Conservation (phyloP, 92 coral and sea anemone species). For the Parazoanthus darwini region DNA sequence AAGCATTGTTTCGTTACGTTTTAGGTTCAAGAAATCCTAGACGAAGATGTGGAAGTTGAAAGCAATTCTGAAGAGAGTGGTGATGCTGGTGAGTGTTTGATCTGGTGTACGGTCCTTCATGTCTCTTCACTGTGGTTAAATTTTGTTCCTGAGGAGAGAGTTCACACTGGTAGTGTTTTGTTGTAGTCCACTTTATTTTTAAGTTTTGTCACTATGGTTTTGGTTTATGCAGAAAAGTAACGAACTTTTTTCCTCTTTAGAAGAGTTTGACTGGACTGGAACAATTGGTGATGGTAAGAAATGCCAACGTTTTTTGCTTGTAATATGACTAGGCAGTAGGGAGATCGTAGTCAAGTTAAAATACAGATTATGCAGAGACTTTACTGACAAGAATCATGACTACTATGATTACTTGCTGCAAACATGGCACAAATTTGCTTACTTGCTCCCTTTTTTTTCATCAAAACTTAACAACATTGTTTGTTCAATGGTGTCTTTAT, state of each 20-base stretch:
- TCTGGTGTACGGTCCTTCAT: not conserved
- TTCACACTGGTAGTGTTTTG: not conserved
- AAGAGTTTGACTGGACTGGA: conserved; percentile 6
- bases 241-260: not conserved
- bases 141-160: too few relatives aligned
- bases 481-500: too few relatives aligned
- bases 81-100: conserved; percentile 4
- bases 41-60: conserved; percentile 61
- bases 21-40: conserved; percentile 76
- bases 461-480: too few relatives aligned
- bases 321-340: too few relatives aligned
- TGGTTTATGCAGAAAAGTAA: not conserved
- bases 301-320: too few relatives aligned
- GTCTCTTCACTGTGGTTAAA: not conserved
- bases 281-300: conserved; percentile 6
- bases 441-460: too few relatives aligned
- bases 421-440: too few relatives aligned
- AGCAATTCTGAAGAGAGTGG: conserved; percentile 34
- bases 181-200: not conserved
- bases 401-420: too few relatives aligned
- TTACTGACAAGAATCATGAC: too few relatives aligned
- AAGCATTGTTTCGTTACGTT: not conserved
- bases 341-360: too few relatives aligned
- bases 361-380: too few relatives aligned
- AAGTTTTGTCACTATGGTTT: not conserved